Base-by-base conservation (phyloP, 2,888 invertebrate genomes). In the Caenorhabditis sp. region DNA sequence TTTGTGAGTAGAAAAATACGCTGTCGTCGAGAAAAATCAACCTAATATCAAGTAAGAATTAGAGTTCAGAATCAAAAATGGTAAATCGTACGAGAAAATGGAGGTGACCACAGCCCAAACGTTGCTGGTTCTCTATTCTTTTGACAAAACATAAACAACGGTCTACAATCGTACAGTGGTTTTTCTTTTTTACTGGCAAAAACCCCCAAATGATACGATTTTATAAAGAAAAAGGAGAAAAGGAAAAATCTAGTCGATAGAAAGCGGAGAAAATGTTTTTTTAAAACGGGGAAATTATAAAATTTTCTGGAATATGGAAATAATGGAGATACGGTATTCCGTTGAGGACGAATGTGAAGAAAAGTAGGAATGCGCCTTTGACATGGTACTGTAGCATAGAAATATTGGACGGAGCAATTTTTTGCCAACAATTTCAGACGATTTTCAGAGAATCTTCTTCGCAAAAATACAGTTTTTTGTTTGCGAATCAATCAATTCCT, bases 151-250 rank as follows among this genome's bases (percentile, higher is more conserved):
- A 74, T 64, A 44, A 26, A 22, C 24, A 14, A 31, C 61, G 51
- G 51, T 16, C 64, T 64, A 44, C 74, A 74, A 64, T 74, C 74
- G 74, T 64, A 74, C 74, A 66, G 73, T 54, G 51, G 38, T 61
- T 49, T 61, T 61, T 51, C 49, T 24, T 49, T 51, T 51, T 35
- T n/a, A n/a, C 58, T 47, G 44, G 47, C 58, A 59, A 72, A 38
- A 31, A 72, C 54, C 73, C 73, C 51, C 51, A 51, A 16, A 28
- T 54, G 63, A 64, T 74, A 74, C 74, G 74, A 74, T 56, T 74
- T 74, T 56, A 64, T 64, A 26, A 66, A 38, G 63, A 63, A 61
- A 41, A 24, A 49, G 19, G 24, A 16, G 2, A 41, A 56, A 59
- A 16, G 1, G 22, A 28, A 31, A 47, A 47, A 74, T 22, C 12